Conservation (phyloP, 2,888 invertebrate genomes). For the Meghimatium bilineatum region DNA sequence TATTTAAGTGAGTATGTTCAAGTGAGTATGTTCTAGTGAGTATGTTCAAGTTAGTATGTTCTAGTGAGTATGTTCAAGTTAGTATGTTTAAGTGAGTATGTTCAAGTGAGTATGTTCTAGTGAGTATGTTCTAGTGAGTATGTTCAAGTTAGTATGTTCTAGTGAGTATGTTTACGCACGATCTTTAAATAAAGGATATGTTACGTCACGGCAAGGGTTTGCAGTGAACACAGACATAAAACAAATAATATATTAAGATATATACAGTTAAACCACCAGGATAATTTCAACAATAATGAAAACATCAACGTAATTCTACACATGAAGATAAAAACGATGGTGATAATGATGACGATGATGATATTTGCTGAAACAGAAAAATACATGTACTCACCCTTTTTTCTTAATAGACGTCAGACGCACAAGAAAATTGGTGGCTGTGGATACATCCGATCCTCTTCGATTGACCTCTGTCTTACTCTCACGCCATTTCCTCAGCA, state of each 20-base stretch:
- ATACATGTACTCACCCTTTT: slow-evolving; percentile 27
- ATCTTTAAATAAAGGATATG: too few relatives aligned
- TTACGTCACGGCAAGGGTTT: too few relatives aligned
- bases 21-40: not conserved
- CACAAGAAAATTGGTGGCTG: slow-evolving; percentile 31
- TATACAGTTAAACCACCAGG: too few relatives aligned
- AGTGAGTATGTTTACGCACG: too few relatives aligned
- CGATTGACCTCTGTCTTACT: slow-evolving; percentile 13
- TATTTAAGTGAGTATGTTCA: too few relatives aligned
- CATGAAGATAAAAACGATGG: not conserved
- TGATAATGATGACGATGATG: not conserved
- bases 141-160: too few relatives aligned
- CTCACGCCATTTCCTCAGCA: slow-evolving; percentile 36
- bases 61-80: too few relatives aligned
- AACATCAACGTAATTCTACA: too few relatives aligned
- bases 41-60: not conserved
- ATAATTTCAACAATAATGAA: too few relatives aligned
- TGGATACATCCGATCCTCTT: slow-evolving; percentile 26
- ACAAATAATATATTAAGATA: too few relatives aligned
- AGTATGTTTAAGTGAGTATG: too few relatives aligned
- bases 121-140: not conserved
- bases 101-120: not conserved
- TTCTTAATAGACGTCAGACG: slow-evolving; percentile 22
- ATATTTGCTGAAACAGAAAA: not conserved
- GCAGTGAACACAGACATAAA: too few relatives aligned